Base-by-base conservation (phyloP, 2,888 invertebrate species). In the Yponomeuta cagnagella region DNA sequence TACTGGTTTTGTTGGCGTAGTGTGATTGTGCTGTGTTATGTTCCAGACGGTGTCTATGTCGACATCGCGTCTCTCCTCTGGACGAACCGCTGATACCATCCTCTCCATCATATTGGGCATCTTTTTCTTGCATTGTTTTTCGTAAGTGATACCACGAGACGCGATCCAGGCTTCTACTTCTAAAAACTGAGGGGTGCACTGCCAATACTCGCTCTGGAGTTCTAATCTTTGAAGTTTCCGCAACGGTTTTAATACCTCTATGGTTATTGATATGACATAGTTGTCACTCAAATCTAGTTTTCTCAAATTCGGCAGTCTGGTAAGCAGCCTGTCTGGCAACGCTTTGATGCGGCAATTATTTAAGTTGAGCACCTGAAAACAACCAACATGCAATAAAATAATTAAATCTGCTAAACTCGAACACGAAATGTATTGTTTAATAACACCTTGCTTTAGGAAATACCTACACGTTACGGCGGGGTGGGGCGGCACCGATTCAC, bases 201-300 rank as follows among this genome's bases (percentile, higher is more conserved):
- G 87, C 82, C 93, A 93, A 71, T 92, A 93, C 74, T 95, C 95
- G 73, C 92, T 93, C 37, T 90, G 83, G 1, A 94, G 78, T 76
- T 93, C 92, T 58, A 95, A 76, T 70, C 87, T 80, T 71, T 91
- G 86, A 68, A 95, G 77, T 73, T 90, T 91, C 1, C 80, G 81
- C 66, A 95, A 77, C 0, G 91, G 87, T 70, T 87, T 80, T 5
- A 95, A 82, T 0, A 93, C 86, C 37, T 89, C 88, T 0, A 87
- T 77, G 70, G 85, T 90, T 0, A 95, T 73, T 5, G 93, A 90
- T 15, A 93, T 87, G 73, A 95, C 82, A 74, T 93, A 93, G 77
- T 95, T 95, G 74, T 93, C 92, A 30, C 94, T 93, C 70, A 95
- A 77, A 79, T 95, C 94, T 70, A 95, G 77, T 70, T 91, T 88